Percentiles rank a stretch among this genome's conserved stretches.
phyloP scores from a whole-genome alignment of 2,113 vertebrate genomes.

The Okapia johnstoni region DNA sequence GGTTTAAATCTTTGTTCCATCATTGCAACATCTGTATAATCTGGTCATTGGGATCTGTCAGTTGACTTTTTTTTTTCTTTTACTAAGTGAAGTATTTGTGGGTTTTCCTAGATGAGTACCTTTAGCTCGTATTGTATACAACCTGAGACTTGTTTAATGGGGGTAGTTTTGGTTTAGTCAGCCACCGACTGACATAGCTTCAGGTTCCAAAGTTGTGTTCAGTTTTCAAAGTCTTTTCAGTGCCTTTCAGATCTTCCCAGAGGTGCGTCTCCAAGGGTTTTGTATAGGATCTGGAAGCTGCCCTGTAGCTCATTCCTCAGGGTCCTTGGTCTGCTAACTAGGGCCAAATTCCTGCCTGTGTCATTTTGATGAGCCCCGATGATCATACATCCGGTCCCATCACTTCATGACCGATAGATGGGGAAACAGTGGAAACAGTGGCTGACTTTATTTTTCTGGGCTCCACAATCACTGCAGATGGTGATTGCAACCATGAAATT shows the following conservation, averaged over 20 bases:
- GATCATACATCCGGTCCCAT: no score
- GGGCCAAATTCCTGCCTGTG: fast-evolving
- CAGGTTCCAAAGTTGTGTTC: neutral
- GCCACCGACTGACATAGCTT: neutral
- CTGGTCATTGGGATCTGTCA: neutral
- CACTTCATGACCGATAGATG: no score
- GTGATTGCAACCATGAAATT: no score
- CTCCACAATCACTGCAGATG: no score
- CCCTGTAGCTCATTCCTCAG: no score
- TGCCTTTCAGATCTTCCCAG: neutral
- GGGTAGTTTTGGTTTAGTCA: neutral
- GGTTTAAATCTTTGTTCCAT: neutral
- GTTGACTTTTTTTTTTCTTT: neutral
- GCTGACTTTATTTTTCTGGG: no score
- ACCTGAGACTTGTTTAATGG: no score
- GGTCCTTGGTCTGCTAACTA: fast-evolving
- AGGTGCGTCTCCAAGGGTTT: fast-evolving
- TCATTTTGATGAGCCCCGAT: fast-evolving
- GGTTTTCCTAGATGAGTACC: neutral
- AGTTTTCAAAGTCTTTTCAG: neutral
- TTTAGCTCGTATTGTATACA: neutral
- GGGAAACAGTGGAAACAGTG: no score
- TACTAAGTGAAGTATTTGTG: neutral
- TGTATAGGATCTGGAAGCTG: neutral
- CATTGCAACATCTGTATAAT: neutral